Evolutionary conservation across 1,140 invertebrate species (phyloP).

Genomic region (Archivesica marissinica): DNA sequence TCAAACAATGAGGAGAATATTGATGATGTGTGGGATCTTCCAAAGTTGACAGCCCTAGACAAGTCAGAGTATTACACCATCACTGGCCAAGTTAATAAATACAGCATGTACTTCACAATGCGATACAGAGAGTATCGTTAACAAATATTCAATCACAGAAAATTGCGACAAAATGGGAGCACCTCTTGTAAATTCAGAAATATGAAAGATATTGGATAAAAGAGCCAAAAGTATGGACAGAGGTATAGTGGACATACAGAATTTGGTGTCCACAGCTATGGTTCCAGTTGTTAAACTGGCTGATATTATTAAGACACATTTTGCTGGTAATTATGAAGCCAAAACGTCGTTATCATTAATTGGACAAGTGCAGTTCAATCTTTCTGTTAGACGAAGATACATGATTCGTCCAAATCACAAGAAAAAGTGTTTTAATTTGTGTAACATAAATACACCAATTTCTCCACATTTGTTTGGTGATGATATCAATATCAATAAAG

Average conservation of each 20-base stretch:
- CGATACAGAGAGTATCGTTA: not conserved
- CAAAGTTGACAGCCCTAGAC: not conserved
- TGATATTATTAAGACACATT: constrained; percentile 5
- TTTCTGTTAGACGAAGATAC: constrained; percentile 38
- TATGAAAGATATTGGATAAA: constrained; percentile 41
- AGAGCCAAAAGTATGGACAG: not conserved
- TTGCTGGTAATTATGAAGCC: not conserved
- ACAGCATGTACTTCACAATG: constrained; percentile 13
- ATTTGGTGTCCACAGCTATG: constrained; percentile 25
- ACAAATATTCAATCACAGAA: constrained; percentile 17
- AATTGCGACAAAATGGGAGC: not conserved
- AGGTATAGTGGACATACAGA: constrained; percentile 20
- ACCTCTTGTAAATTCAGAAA: constrained; percentile 18
- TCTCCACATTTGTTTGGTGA: constrained; percentile 10
- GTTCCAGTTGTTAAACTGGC: constrained; percentile 24
- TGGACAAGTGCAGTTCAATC: constrained; percentile 28
- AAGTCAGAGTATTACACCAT: not conserved
- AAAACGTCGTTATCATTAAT: not conserved
- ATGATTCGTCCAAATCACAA: constrained; percentile 8
- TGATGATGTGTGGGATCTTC: constrained; percentile 6
- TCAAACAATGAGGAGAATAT: not conserved
- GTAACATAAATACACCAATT: not conserved
- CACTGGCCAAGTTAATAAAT: constrained; percentile 41
- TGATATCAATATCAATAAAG: constrained; percentile 33
- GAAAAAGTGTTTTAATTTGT: constrained; percentile 7